Percentiles rank a stretch among this genome's conserved stretches.
Conservation (phyloP, 2,888 invertebrate genomes). For the Colletes collaris region DNA sequence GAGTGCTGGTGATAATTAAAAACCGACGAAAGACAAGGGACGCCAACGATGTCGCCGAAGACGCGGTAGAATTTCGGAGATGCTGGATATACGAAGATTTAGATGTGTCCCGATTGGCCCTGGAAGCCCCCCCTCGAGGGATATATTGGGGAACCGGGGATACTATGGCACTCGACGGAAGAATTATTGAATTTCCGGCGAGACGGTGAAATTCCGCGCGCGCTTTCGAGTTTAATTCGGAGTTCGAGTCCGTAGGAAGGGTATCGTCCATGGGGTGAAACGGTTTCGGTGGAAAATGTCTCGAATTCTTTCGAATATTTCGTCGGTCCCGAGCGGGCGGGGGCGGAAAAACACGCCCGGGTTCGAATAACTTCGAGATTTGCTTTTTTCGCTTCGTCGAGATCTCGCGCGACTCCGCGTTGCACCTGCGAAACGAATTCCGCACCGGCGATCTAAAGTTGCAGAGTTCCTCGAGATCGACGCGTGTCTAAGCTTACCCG, state of each 20-base stretch:
- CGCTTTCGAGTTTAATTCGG: slow-evolving; percentile 42
- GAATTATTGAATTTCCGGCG: slow-evolving; percentile 36
- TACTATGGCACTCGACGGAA: background rate
- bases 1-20: slow-evolving; percentile 28
- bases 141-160: background rate
- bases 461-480: slow-evolving; percentile 42
- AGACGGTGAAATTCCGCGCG: slow-evolving; percentile 35
- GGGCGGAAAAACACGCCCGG: background rate
- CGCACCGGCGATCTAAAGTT: slow-evolving; percentile 24
- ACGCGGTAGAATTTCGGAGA: background rate
- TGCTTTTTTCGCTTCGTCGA: slow-evolving; percentile 2
- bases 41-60: background rate
- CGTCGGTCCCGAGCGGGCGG: background rate
- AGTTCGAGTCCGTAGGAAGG: background rate
- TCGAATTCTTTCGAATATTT: slow-evolving; percentile 47
- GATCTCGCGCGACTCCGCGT: background rate
- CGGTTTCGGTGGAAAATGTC: slow-evolving; percentile 32
- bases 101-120: slow-evolving; percentile 12
- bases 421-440: slow-evolving; percentile 41
- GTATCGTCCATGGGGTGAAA: slow-evolving; percentile 9
- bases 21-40: background rate
- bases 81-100: slow-evolving; percentile 8
- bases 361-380: slow-evolving; percentile 28
- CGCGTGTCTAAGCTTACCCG: slow-evolving; percentile 42
- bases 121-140: background rate